These are phyloP conservation scores for Nomada fucata DNA, from an alignment of 2,888 invertebrate genomes.

Conservation along the genomic window DNA sequence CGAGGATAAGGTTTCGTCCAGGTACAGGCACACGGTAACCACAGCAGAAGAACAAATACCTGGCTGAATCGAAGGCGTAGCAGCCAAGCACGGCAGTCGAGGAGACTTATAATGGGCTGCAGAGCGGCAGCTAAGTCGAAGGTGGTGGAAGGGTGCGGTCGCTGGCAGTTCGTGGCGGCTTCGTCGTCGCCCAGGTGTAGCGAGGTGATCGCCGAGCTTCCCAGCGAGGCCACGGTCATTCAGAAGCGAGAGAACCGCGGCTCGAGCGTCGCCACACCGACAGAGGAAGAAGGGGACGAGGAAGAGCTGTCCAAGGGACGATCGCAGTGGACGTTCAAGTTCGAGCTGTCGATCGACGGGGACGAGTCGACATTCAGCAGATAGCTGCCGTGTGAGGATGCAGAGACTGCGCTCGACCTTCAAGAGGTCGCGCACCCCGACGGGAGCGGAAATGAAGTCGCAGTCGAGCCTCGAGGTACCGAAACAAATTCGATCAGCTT, in stretches of 20 bases:
- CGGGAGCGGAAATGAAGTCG: slow-evolving; percentile 95
- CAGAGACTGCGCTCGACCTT: slow-evolving; percentile 93
- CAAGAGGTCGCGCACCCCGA: slow-evolving; percentile 94
- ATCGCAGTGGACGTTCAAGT: background rate
- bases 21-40: no score
- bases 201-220: slow-evolving; percentile 64
- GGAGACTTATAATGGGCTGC: slow-evolving; percentile 80
- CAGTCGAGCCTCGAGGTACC: slow-evolving; percentile 96
- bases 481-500: slow-evolving; percentile 94
- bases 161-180: slow-evolving; percentile 67
- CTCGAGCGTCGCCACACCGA: slow-evolving; percentile 37
- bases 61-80: slow-evolving; percentile 10
- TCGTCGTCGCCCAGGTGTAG: slow-evolving; percentile 62
- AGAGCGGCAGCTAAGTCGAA: slow-evolving; percentile 76
- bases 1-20: no score
- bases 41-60: slow-evolving; percentile 3
- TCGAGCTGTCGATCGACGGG: slow-evolving; percentile 6
- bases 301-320: slow-evolving; percentile 25
- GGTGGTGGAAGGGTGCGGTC: slow-evolving; percentile 76
- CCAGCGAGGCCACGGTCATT: slow-evolving; percentile 57
- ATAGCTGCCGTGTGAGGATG: slow-evolving; percentile 86
- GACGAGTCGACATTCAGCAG: slow-evolving; percentile 42
- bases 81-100: slow-evolving; percentile 37
- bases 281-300: slow-evolving; percentile 56
- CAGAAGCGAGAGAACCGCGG: slow-evolving; percentile 42